A percentile compares a stretch with the other conserved stretches of the same genome.
Evolutionary conservation across 1,140 invertebrate genomes (phyloP).

Genomic region (Choristoneura fumiferana): DNA sequence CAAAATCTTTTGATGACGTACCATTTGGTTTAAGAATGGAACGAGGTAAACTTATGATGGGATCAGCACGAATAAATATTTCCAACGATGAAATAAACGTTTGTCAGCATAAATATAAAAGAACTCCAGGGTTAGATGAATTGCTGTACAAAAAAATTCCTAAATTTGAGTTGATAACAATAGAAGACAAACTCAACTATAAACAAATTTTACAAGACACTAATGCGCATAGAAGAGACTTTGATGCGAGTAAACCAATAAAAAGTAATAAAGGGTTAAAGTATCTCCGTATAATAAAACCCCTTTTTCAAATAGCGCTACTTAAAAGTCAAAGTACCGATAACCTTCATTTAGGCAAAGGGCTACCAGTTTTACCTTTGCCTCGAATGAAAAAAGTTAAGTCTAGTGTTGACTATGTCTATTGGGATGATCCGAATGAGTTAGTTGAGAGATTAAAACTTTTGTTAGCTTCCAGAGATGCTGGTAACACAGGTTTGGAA

Average conservation of each 20-base stretch:
- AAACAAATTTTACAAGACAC: background rate
- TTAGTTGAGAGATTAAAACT: constrained; percentile 48
- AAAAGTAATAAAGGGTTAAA: constrained; percentile 1
- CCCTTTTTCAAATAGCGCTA: constrained; percentile 15
- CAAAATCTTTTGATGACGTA: no score
- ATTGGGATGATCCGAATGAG: constrained; percentile 35
- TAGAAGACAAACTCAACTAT: background rate
- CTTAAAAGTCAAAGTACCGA: background rate
- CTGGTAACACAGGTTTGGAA: constrained; percentile 43
- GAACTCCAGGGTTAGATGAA: background rate
- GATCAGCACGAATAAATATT: no score
- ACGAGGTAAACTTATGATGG: no score
- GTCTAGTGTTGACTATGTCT: constrained; percentile 44
- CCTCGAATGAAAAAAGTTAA: constrained; percentile 31
- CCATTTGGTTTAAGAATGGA: no score
- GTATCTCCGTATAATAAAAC: constrained; percentile 19
- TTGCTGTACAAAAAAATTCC: background rate
- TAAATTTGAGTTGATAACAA: background rate
- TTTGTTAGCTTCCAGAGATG: constrained; percentile 43
- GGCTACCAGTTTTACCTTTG: constrained; percentile 35
- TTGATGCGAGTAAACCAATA: constrained; percentile 1
- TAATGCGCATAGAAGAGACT: background rate
- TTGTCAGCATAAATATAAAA: no score
- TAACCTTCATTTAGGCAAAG: background rate
- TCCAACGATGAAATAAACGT: no score